These are phyloP conservation scores for Erpetoichthys calabaricus DNA, from an alignment of 2,797 vertebrate genomes.

Conservation along the genomic window DNA sequence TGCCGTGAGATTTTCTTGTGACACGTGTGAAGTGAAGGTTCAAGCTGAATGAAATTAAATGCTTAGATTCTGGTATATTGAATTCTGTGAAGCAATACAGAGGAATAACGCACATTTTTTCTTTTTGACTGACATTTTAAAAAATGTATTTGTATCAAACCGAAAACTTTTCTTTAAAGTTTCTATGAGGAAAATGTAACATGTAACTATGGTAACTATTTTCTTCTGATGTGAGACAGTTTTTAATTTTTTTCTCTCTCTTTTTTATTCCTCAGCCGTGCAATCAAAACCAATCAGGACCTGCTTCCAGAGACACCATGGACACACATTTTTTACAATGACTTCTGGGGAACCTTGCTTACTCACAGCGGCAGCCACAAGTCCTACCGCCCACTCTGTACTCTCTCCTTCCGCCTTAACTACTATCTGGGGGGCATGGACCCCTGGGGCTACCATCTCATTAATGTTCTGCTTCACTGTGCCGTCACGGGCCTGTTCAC, in stretches of 20 bases:
- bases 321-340: constrained; percentile 93
- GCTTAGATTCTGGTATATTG: too few relatives aligned
- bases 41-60: too few relatives aligned
- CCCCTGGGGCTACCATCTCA: constrained; percentile 90
- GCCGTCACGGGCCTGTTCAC: constrained; percentile 79
- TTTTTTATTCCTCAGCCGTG: constrained; percentile 68
- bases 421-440: constrained; percentile 76
- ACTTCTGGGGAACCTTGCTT: constrained; percentile 95
- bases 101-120: too few relatives aligned
- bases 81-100: too few relatives aligned
- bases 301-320: constrained; percentile 90
- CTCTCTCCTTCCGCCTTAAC: constrained; percentile 92
- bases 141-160: too few relatives aligned
- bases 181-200: background rate
- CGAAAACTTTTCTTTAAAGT: too few relatives aligned
- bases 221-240: constrained; percentile 2
- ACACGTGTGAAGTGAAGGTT: too few relatives aligned
- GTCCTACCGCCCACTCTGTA: constrained; percentile 92
- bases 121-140: too few relatives aligned
- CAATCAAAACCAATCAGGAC: constrained; percentile 97
- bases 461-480: constrained; percentile 77
- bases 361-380: constrained; percentile 98
- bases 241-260: constrained; percentile 6
- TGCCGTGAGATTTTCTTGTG: too few relatives aligned
- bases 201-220: background rate